Percentiles rank a stretch among this genome's conserved stretches.
Conservation (phyloP, 1,140 invertebrate species). For the Hyposmocoma kahamanoa region DNA sequence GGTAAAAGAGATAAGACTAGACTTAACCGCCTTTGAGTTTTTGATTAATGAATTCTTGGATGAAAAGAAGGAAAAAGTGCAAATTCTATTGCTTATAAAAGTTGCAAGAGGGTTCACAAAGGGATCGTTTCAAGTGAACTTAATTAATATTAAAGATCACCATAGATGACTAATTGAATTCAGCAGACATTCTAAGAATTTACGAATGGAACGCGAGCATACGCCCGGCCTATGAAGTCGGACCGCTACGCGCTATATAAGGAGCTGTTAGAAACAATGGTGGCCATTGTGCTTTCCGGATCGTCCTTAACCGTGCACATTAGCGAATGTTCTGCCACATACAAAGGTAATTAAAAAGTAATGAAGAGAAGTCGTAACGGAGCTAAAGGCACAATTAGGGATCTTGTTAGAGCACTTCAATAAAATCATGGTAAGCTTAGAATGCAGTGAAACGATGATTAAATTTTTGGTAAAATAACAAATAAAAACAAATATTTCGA, state of each 20-base stretch:
- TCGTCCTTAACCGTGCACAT: slow-evolving; percentile 42
- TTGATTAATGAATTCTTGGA: slow-evolving; percentile 25
- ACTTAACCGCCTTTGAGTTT: slow-evolving; percentile 21
- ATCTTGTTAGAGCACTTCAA: slow-evolving; percentile 14
- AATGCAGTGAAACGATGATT: slow-evolving; percentile 3
- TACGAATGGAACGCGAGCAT: slow-evolving; percentile 31
- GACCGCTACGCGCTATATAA: slow-evolving; percentile 59
- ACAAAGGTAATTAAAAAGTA: slow-evolving; percentile 59
- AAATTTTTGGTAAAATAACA: neutral
- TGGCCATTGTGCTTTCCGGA: slow-evolving; percentile 45
- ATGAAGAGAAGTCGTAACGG: slow-evolving; percentile 28
- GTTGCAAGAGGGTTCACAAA: neutral
- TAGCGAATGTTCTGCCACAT: slow-evolving; percentile 55
- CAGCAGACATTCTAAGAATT: slow-evolving; percentile 59
- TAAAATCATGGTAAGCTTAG: neutral
- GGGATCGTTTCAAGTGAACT: slow-evolving; percentile 7
- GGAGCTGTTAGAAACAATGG: slow-evolving; percentile 53
- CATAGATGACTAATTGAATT: slow-evolving; percentile 47
- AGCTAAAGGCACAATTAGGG: slow-evolving; percentile 31
- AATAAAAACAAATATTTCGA: slow-evolving; percentile 10
- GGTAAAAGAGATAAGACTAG: slow-evolving; percentile 31
- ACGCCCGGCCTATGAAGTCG: slow-evolving; percentile 42
- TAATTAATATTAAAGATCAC: slow-evolving; percentile 36
- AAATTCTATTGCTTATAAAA: slow-evolving; percentile 9
- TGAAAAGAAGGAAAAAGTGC: slow-evolving; percentile 9